These are phyloP conservation scores for Borostomias antarcticus DNA, from an alignment of 2,797 vertebrate species.

Conservation along the genomic window DNA sequence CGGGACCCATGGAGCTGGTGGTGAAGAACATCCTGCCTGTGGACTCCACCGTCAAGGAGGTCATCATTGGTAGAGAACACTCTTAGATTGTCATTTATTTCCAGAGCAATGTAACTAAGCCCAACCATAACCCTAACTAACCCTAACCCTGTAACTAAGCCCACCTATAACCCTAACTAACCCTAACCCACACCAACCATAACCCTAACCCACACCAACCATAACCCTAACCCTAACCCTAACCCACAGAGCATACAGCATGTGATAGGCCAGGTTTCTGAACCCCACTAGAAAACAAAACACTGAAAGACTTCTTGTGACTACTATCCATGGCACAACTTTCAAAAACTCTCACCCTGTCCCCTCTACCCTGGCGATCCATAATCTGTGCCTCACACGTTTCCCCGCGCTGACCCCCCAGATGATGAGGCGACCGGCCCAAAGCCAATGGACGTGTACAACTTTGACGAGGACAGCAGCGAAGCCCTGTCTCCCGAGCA, in stretches of 20 bases:
- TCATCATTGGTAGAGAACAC: constrained; percentile 76
- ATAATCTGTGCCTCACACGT: constrained; percentile 9
- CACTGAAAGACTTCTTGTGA: background rate
- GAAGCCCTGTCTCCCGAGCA: constrained; percentile 87
- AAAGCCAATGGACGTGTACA: constrained; percentile 83
- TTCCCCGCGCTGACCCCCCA: constrained; percentile 41
- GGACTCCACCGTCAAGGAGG: constrained; percentile 83
- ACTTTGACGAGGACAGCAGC: constrained; percentile 92
- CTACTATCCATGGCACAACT: no score
- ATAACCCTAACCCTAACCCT: no score
- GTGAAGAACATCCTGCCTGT: constrained; percentile 97
- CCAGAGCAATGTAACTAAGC: background rate
- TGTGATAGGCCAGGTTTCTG: background rate
- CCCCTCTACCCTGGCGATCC: no score
- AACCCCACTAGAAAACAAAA: background rate
- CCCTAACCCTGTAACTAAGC: no score
- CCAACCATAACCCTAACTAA: background rate
- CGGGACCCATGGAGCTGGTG: constrained; percentile 94
- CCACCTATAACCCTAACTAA: no score
- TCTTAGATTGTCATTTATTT: background rate
- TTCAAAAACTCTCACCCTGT: no score
- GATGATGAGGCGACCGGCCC: constrained; percentile 73
- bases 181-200: no score
- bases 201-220: no score
- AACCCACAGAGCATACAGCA: no score